Conservation (phyloP, 2,797 vertebrate genomes). For the Mormyrops boulengeri region DNA sequence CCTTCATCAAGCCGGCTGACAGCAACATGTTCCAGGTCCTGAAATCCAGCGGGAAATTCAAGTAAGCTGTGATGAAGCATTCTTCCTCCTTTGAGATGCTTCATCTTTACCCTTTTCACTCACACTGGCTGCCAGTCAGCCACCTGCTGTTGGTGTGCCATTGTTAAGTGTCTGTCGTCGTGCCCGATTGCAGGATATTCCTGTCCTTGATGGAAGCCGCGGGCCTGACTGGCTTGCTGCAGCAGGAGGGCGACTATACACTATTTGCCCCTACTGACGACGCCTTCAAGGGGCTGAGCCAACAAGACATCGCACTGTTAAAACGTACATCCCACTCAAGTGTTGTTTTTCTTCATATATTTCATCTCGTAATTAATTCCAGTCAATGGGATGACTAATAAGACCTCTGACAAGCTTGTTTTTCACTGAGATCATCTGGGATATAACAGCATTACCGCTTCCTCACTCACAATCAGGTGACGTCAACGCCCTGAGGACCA, state of each 20-base stretch:
- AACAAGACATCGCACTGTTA: conserved; percentile 67
- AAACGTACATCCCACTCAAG: conserved; percentile 61
- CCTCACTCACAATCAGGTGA: conserved; percentile 60
- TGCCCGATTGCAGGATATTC: conserved; percentile 69
- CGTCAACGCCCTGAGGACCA: conserved; percentile 77
- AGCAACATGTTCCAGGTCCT: conserved; percentile 74
- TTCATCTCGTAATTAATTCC: not conserved
- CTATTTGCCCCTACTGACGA: conserved; percentile 88
- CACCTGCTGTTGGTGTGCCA: not conserved
- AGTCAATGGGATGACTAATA: not conserved
- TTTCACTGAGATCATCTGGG: not conserved
- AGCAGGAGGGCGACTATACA: conserved; percentile 76
- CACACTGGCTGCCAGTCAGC: not conserved
- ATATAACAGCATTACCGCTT: not conserved
- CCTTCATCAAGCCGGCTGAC: conserved; percentile 76
- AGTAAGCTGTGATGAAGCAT: conserved; percentile 57
- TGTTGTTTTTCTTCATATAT: not conserved
- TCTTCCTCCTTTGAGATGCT: not conserved
- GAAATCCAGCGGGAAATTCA: conserved; percentile 74
- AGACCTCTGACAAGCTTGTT: not conserved
- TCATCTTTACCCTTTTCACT: not conserved
- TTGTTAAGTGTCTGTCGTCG: conserved; percentile 26
- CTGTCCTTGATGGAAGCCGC: conserved; percentile 82
- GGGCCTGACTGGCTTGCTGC: conserved; percentile 78
- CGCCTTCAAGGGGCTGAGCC: conserved; percentile 75